phyloP scores from a whole-genome alignment of 2,113 vertebrate genomes.

The Nettapus auritus region DNA sequence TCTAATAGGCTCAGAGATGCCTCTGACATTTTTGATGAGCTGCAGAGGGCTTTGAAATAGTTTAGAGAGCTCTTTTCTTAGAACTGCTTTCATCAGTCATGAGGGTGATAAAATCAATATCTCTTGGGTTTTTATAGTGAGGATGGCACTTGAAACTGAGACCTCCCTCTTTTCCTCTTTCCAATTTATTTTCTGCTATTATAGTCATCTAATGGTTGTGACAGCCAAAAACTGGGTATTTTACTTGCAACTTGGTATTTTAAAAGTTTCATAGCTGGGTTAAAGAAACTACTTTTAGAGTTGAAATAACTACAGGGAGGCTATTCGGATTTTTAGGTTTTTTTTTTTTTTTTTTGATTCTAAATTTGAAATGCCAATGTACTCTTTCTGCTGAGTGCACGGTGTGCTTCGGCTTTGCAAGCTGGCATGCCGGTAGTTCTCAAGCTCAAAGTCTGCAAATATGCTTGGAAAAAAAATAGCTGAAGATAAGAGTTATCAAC shows the following conservation, averaged over 20 bases:
- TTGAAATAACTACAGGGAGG: neutral
- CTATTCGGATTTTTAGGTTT: neutral
- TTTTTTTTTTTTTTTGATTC: neutral
- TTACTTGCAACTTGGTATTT: neutral
- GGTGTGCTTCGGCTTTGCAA: neutral
- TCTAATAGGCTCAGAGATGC: slow-evolving; percentile 10
- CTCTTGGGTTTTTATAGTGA: slow-evolving; percentile 18
- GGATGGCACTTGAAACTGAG: slow-evolving; percentile 12
- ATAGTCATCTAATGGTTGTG: neutral
- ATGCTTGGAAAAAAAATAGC: neutral
- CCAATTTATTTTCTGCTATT: slow-evolving; percentile 20
- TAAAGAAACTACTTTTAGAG: neutral
- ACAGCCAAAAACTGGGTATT: neutral
- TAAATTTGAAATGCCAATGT: neutral
- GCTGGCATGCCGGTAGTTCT: neutral
- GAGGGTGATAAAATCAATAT: slow-evolving; percentile 52
- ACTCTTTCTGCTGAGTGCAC: neutral
- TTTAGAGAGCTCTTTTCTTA: slow-evolving; percentile 51
- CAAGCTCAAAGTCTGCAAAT: neutral
- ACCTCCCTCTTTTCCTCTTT: neutral
- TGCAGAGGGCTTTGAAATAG: slow-evolving; percentile 52
- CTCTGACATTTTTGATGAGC: slow-evolving; percentile 31
- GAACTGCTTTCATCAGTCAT: slow-evolving; percentile 46
- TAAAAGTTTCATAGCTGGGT: neutral
- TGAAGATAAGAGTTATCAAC: neutral